Evolutionary conservation across 2,888 invertebrate genomes (phyloP).

Genomic region (Melieria omissa): DNA sequence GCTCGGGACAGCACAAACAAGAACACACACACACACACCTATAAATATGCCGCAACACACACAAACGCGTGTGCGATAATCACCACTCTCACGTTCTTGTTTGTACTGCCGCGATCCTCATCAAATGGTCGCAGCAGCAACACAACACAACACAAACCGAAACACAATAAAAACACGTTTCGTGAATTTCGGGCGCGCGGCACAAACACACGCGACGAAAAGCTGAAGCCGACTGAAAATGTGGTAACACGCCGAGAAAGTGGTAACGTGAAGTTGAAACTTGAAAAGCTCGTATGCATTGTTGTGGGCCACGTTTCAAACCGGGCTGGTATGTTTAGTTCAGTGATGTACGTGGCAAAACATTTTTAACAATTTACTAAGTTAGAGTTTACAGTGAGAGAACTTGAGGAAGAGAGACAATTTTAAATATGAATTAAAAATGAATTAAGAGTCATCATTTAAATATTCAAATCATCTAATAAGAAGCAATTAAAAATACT

Average conservation of each 20-base stretch:
- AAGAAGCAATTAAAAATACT: too few relatives aligned
- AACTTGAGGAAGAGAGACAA: too few relatives aligned
- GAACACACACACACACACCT: not conserved
- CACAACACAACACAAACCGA: not conserved
- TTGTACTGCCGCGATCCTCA: not conserved
- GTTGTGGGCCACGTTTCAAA: too few relatives aligned
- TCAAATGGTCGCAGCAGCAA: not conserved
- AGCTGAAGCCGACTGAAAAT: conserved; percentile 3
- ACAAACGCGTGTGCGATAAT: not conserved
- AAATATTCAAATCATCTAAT: too few relatives aligned
- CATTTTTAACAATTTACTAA: too few relatives aligned
- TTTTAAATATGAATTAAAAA: too few relatives aligned
- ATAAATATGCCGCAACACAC: conserved; percentile 12
- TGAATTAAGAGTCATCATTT: too few relatives aligned
- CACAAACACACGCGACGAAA: not conserved
- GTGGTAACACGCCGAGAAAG: conserved; percentile 27
- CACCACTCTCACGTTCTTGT: conserved; percentile 20
- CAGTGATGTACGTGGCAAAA: too few relatives aligned
- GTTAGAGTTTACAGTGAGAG: too few relatives aligned
- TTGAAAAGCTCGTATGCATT: too few relatives aligned
- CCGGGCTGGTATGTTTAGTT: too few relatives aligned
- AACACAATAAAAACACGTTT: not conserved
- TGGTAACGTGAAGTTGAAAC: conserved; percentile 3
- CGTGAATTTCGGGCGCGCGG: not conserved
- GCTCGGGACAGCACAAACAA: conserved; percentile 1